Conservation (phyloP, 2,113 vertebrate genomes). For the Atrichornis clamosus region DNA sequence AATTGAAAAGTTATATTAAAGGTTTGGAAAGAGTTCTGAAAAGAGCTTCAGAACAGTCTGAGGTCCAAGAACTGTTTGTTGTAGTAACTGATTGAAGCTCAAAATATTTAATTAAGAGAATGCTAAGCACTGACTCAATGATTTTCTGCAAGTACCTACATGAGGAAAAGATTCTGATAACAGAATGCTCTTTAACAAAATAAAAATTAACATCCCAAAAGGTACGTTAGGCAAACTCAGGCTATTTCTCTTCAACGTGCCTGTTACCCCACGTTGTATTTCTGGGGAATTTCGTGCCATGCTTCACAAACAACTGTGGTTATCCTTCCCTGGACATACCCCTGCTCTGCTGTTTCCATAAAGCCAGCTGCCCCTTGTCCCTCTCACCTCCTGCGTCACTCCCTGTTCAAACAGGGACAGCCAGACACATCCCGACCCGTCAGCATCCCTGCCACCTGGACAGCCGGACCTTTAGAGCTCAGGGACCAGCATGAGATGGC, state of each 20-base stretch:
- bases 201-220: neutral
- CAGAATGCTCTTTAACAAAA: neutral
- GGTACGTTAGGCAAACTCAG: neutral
- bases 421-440: neutral
- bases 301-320: neutral
- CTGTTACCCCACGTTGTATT: neutral
- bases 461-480: neutral
- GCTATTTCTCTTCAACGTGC: neutral
- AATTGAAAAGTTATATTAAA: neutral
- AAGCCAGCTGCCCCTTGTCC: neutral
- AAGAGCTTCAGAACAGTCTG: neutral
- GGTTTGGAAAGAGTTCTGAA: neutral
- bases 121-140: neutral
- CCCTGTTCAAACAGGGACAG: neutral
- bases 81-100: neutral
- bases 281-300: neutral
- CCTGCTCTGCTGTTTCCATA: neutral
- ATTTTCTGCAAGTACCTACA: slow-evolving; percentile 5
- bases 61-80: neutral
- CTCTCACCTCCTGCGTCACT: neutral
- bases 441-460: neutral
- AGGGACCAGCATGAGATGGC: neutral
- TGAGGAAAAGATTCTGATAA: neutral
- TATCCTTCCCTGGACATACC: neutral
- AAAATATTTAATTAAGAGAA: neutral